Conservation (phyloP, 1,140 invertebrate species). For the Galleria mellonella region DNA sequence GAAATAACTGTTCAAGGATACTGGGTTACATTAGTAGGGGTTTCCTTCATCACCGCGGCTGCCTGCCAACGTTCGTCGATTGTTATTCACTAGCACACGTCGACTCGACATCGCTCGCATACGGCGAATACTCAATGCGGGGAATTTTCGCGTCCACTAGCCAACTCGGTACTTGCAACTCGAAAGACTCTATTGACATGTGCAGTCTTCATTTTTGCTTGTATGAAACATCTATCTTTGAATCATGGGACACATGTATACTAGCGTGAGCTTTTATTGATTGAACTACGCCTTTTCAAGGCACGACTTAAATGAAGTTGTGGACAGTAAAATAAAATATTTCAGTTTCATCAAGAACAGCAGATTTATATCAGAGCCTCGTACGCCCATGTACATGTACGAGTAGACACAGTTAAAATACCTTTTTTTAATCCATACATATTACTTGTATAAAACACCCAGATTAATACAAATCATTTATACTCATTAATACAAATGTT, state of each 20-base stretch:
- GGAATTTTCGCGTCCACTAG: conserved; percentile 49
- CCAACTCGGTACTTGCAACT: neutral
- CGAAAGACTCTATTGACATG: conserved; percentile 3
- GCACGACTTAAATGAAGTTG: too few relatives aligned
- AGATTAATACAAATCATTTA: too few relatives aligned
- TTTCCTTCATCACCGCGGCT: neutral
- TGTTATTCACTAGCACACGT: conserved; percentile 53
- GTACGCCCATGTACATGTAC: too few relatives aligned
- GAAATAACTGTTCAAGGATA: neutral
- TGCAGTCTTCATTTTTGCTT: conserved; percentile 15
- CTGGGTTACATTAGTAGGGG: neutral
- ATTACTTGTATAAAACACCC: too few relatives aligned
- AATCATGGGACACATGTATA: neutral
- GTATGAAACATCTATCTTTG: neutral
- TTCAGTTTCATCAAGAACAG: too few relatives aligned
- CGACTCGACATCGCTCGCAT: conserved; percentile 38
- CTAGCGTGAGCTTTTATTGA: too few relatives aligned
- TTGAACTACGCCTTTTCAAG: too few relatives aligned
- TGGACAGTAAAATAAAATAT: too few relatives aligned
- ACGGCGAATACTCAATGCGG: conserved; percentile 57
- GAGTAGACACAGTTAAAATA: too few relatives aligned
- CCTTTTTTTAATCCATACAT: too few relatives aligned
- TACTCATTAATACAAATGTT: too few relatives aligned
- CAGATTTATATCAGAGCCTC: too few relatives aligned
- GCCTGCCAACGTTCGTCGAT: conserved; percentile 52